Evolutionary conservation across 2,113 vertebrate species (phyloP), one percentile per base, ranked within the genome.

Genomic region (Amblyopsis rosae): DNA sequence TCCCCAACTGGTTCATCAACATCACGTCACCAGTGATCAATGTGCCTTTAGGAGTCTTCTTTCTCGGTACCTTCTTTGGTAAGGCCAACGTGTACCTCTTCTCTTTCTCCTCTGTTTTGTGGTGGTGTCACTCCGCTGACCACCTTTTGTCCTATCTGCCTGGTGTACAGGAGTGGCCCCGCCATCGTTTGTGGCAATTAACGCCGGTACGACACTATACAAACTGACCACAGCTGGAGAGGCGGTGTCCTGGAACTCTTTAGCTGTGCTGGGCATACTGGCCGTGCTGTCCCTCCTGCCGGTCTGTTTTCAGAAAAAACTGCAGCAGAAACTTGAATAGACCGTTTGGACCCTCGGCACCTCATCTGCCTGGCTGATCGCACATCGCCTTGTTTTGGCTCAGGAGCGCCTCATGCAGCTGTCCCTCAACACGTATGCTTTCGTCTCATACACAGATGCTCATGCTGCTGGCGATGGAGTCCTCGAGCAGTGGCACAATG

Each of bases 1-100:
- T 99, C 77, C 98, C 98, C 15, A 99, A 99, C 84, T 99, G 98
- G 98, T 99, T 99, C 91, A 99, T 99, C 91, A 99, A 99, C 89
- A 99, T 99, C 84, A 98, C 98, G 16, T 98, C 97, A 66, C 98
- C 98, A 69, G 94, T 99, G 82, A 98, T 99, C 87, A 98, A 99
- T 0, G 96, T 99, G 77, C 98, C 98, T 78, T 70, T 99, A 82
- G 95, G 97, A 79, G 94, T 98, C 65, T 99, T 99, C 91, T 99
- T 99, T 92, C 82, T 98, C 55, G 98, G 98, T 61, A 99, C 98
- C 61, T 99, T 99, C 83, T 86, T 99, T 71, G 98, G 98, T 99
- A 94, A 96, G 94, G n/a, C 10, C 1, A 62, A 19, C 6, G 35
- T 50, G 49, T 12, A 13, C 61, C 35, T 60, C 12, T 60, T 6